A percentile compares a stretch with the other conserved stretches of the same genome.
Conservation (phyloP, 2,113 vertebrate species). For the Gila orcuttii region DNA sequence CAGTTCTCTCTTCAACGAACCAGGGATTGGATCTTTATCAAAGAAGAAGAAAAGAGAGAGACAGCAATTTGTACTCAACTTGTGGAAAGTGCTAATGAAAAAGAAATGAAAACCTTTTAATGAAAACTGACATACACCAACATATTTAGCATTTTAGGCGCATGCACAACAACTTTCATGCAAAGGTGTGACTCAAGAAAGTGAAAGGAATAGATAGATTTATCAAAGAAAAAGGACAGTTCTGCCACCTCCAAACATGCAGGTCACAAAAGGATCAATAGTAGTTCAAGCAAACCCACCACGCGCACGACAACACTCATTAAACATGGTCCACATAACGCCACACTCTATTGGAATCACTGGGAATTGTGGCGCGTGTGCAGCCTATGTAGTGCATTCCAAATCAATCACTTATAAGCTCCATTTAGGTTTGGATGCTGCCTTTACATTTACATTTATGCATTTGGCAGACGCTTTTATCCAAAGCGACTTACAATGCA, state of each 20-base stretch:
- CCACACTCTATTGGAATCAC: neutral
- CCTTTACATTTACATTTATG: too few species aligned
- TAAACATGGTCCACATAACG: neutral
- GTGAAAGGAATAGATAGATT: neutral
- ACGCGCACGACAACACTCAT: neutral
- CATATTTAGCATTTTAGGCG: neutral
- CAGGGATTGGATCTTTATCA: neutral
- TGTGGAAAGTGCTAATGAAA: neutral
- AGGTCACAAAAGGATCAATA: slow-evolving; percentile 5
- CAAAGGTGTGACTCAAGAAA: neutral
- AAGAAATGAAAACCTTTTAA: neutral
- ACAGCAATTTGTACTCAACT: neutral
- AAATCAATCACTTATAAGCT: neutral
- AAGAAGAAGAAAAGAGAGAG: neutral
- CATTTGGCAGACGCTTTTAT: too few species aligned
- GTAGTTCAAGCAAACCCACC: neutral
- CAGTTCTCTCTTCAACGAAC: neutral
- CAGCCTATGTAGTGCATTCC: neutral
- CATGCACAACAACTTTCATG: neutral
- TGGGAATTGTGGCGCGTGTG: neutral
- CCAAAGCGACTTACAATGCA: too few species aligned
- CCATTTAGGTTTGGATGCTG: neutral
- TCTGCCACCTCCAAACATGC: neutral
- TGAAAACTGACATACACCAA: neutral
- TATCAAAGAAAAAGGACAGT: slow-evolving; percentile 9